phyloP scores from a whole-genome alignment of 2,888 invertebrate genomes.

The Rutpela maculata region DNA sequence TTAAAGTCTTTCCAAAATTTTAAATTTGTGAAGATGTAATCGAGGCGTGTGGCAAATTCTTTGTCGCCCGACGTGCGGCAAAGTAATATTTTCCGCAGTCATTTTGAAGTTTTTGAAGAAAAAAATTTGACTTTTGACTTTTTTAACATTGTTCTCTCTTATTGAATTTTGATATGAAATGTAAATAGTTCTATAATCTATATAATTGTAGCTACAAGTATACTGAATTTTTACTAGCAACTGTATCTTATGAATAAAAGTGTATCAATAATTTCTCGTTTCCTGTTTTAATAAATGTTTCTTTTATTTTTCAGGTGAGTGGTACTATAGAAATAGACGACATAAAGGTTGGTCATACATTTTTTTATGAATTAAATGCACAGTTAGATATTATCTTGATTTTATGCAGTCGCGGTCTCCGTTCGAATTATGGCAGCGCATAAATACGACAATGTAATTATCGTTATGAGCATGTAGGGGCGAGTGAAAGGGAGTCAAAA shows the following conservation, averaged over 20 bases:
- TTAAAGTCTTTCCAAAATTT: no score
- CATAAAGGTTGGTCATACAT: conserved; percentile 8
- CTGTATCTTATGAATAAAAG: background rate
- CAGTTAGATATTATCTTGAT: conserved; percentile 18
- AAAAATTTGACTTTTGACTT: no score
- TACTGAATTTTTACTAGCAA: no score
- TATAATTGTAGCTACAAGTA: no score
- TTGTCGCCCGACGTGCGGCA: no score
- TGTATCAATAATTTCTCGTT: background rate
- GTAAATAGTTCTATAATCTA: no score
- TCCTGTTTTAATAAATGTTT: background rate
- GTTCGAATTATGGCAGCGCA: background rate
- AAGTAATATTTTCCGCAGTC: no score
- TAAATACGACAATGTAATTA: conserved; percentile 21
- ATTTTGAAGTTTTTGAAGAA: no score
- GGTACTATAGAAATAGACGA: background rate
- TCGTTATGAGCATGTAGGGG: background rate
- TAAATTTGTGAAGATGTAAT: no score
- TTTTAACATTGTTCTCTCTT: no score
- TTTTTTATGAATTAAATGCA: background rate
- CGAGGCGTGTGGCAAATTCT: no score
- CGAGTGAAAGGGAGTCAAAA: background rate
- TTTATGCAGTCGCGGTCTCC: conserved; percentile 8
- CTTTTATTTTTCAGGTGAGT: conserved; percentile 12
- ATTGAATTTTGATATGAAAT: no score